Evolutionary conservation across 2,113 vertebrate species (phyloP).

Genomic region (Campylomormyrus numenius): DNA sequence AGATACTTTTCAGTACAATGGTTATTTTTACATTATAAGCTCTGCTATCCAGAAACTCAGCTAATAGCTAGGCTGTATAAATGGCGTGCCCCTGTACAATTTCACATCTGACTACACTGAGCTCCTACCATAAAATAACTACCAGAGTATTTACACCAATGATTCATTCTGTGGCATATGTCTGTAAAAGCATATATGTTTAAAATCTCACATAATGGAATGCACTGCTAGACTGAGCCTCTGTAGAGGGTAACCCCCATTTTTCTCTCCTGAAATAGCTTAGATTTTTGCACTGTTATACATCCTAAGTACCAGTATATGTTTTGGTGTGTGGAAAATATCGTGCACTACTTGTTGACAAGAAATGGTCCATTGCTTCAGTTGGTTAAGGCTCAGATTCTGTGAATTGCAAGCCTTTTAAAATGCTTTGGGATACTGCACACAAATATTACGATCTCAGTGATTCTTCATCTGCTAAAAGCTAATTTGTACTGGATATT

Average conservation of each 20-base stretch:
- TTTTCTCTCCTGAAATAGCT: neutral
- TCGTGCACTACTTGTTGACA: neutral
- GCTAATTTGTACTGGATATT: slow-evolving; percentile 63
- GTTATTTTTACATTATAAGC: neutral
- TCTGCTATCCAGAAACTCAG: neutral
- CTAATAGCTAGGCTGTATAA: neutral
- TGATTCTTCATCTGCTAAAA: slow-evolving; percentile 58
- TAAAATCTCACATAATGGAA: slow-evolving; percentile 9
- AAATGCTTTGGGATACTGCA: neutral
- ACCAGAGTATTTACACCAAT: slow-evolving; percentile 6
- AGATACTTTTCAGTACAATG: neutral
- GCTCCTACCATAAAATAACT: slow-evolving; percentile 6
- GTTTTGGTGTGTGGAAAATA: neutral
- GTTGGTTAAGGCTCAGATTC: neutral
- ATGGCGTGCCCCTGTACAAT: neutral
- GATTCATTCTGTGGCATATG: neutral
- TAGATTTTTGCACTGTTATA: neutral
- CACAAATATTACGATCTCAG: slow-evolving; percentile 29
- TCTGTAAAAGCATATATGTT: slow-evolving; percentile 5
- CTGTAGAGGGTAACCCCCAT: neutral
- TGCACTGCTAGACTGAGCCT: neutral
- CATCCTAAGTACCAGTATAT: neutral
- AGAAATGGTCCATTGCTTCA: neutral
- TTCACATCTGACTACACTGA: slow-evolving; percentile 10
- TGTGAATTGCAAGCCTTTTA: slow-evolving; percentile 4